phyloP scores from a whole-genome alignment of 2,888 invertebrate species.

The Lasius platythorax region DNA sequence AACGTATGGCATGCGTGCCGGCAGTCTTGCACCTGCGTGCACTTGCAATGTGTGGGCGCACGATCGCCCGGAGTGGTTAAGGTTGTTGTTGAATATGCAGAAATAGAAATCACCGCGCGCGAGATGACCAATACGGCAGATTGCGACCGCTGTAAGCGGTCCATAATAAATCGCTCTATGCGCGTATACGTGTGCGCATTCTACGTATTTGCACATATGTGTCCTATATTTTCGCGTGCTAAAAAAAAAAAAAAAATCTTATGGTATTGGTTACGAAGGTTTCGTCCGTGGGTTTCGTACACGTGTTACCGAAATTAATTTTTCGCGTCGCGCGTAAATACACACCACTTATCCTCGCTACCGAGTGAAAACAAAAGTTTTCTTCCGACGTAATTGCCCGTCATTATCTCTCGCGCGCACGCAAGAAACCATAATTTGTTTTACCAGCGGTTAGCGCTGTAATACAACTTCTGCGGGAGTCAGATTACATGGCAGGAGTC shows the following conservation, averaged over 20 bases:
- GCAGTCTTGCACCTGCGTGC: slow-evolving; percentile 41
- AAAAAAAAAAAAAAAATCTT: neutral
- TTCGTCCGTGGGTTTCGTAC: neutral
- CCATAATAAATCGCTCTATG: neutral
- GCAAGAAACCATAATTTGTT: slow-evolving; percentile 48
- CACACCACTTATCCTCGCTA: neutral
- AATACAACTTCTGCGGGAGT: slow-evolving; percentile 42
- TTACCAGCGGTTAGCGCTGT: slow-evolving; percentile 29
- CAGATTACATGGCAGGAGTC: slow-evolving; percentile 46
- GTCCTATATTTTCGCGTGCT: neutral
- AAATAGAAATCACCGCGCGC: slow-evolving; percentile 18
- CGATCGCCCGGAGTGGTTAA: slow-evolving; percentile 2
- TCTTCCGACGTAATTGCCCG: slow-evolving; percentile 38
- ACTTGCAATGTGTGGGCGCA: slow-evolving; percentile 9
- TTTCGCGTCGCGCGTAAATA: neutral
- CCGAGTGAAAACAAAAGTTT: slow-evolving; percentile 35
- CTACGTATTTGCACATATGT: neutral
- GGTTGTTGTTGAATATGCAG: slow-evolving; percentile 9
- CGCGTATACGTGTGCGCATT: neutral
- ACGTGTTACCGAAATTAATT: slow-evolving; percentile 23
- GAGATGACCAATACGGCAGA: neutral
- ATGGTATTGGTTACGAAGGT: neutral
- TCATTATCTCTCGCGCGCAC: slow-evolving; percentile 43
- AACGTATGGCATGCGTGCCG: slow-evolving; percentile 5
- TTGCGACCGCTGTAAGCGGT: neutral